A percentile compares a stretch with the other conserved stretches of the same genome.
phyloP scores from a whole-genome alignment of 35 echinoderm and acorn worm species.

The Apostichopus parvimensis region DNA sequence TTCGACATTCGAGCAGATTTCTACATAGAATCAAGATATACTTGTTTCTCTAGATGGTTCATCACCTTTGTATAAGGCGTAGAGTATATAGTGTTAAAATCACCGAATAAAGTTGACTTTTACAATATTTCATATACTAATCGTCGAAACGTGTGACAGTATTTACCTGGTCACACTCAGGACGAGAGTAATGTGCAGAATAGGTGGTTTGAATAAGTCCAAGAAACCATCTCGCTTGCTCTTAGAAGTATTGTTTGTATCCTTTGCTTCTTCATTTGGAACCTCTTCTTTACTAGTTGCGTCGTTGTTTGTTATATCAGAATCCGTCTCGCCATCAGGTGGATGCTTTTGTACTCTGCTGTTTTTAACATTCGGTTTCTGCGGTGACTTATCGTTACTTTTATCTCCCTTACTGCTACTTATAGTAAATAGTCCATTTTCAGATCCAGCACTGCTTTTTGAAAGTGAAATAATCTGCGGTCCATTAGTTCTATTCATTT shows the following conservation, averaged over 20 bases:
- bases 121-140: too few relatives aligned
- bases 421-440: neutral
- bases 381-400: neutral
- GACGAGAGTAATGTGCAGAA: slow-evolving; percentile 23
- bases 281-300: neutral
- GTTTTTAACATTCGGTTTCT: neutral
- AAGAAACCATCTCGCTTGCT: neutral
- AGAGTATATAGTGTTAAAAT: too few relatives aligned
- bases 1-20: too few relatives aligned
- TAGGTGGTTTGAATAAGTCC: slow-evolving; percentile 21
- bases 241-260: neutral
- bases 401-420: neutral
- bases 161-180: neutral
- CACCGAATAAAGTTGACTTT: too few relatives aligned
- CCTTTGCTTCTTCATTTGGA: neutral
- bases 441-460: neutral
- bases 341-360: neutral
- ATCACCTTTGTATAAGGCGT: too few relatives aligned
- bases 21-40: too few relatives aligned
- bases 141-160: too few relatives aligned
- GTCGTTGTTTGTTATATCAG: too few relatives aligned
- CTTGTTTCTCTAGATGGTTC: too few relatives aligned
- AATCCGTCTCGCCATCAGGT: neutral
- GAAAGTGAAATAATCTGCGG: neutral
- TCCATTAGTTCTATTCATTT: neutral